These are phyloP conservation scores for Oplegnathus fasciatus DNA, from an alignment of 2,113 vertebrate species.

Conservation along the genomic window DNA sequence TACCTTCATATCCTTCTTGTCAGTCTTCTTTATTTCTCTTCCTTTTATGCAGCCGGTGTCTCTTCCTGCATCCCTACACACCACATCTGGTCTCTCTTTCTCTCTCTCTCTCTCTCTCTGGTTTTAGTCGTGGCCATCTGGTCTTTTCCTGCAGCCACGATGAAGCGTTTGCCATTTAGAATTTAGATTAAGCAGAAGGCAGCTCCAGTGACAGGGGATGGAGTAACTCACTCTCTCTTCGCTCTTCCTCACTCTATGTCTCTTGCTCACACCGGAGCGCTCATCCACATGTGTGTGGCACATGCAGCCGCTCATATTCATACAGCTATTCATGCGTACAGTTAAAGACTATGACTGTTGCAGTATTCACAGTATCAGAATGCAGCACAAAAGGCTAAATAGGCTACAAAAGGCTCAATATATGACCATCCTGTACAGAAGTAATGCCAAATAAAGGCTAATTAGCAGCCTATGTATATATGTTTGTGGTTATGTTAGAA, in stretches of 20 bases:
- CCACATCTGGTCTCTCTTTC: conserved; percentile 46
- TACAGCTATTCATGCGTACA: neutral
- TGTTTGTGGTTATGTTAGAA: neutral
- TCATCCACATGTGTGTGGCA: neutral
- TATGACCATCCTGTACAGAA: neutral
- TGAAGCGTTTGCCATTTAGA: conserved; percentile 70
- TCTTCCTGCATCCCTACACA: conserved; percentile 17
- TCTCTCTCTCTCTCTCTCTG: conserved; percentile 9
- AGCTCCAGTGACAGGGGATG: conserved; percentile 11
- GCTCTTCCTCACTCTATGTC: neutral
- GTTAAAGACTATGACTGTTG: neutral
- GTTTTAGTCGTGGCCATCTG: conserved; percentile 73
- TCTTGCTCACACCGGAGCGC: neutral
- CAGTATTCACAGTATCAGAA: neutral
- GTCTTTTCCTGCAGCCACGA: conserved; percentile 53
- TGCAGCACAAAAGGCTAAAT: neutral
- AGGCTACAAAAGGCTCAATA: neutral
- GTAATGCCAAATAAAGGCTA: no score
- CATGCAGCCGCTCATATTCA: conserved; percentile 17
- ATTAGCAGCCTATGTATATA: neutral
- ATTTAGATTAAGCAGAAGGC: conserved; percentile 64
- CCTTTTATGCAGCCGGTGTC: conserved; percentile 1
- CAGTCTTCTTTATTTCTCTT: neutral
- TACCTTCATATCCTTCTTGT: neutral
- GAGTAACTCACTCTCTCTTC: neutral